phyloP scores from a whole-genome alignment of 2,888 invertebrate species.

The Aporophyla nigra region DNA sequence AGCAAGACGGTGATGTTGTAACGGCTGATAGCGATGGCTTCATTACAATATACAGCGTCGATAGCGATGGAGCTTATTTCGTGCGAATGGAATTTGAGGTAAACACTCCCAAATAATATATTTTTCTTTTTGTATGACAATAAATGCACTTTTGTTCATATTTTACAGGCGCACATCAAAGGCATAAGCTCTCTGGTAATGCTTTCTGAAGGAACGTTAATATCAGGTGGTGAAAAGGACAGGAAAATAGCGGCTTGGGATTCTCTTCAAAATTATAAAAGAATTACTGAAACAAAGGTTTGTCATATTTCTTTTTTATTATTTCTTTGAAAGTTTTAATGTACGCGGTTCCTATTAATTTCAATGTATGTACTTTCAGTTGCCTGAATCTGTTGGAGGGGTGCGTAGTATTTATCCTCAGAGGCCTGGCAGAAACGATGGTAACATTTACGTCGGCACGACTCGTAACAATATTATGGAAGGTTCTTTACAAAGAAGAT shows the following conservation, averaged over 20 bases:
- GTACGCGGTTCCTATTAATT: no score
- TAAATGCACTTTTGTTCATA: not conserved
- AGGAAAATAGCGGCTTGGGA: constrained; percentile 98
- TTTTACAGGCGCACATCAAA: constrained; percentile 94
- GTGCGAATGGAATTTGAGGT: constrained; percentile 97
- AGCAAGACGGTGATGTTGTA: constrained; percentile 97
- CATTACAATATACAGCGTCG: constrained; percentile 97
- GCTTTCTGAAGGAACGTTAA: constrained; percentile 96
- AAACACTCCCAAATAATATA: constrained; percentile 18
- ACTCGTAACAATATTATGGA: constrained; percentile 97
- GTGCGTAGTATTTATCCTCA: constrained; percentile 97
- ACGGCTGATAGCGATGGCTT: constrained; percentile 98
- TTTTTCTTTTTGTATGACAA: not conserved
- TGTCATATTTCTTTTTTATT: not conserved
- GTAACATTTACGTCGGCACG: constrained; percentile 97
- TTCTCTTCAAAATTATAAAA: constrained; percentile 96
- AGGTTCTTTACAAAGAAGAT: constrained; percentile 96
- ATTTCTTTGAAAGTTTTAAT: not conserved
- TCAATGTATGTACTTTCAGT: constrained; percentile 85
- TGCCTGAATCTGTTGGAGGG: constrained; percentile 97
- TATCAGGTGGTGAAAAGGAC: constrained; percentile 97
- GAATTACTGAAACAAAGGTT: constrained; percentile 97
- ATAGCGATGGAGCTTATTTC: constrained; percentile 97
- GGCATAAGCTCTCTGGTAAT: constrained; percentile 96
- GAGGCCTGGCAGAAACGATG: constrained; percentile 96